A percentile compares a stretch with the other conserved stretches of the same genome.
These are phyloP conservation scores for Rhynchopsitta pachyrhyncha DNA, from an alignment of 2,113 vertebrate genomes.

Conservation along the genomic window DNA sequence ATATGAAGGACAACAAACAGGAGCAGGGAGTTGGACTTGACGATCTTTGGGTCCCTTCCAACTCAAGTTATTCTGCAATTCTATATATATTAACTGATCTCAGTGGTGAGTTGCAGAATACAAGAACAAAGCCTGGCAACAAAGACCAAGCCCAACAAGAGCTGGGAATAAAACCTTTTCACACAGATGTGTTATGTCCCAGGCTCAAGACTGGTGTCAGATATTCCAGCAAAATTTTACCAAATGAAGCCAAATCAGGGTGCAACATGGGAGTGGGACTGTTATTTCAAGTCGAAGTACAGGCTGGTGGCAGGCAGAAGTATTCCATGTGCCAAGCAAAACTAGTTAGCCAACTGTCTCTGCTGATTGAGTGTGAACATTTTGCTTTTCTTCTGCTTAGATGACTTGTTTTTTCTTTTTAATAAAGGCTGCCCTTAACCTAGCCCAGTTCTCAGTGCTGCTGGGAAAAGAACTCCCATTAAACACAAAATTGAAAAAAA, in stretches of 20 bases:
- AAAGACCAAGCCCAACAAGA: not conserved
- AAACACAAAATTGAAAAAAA: not conserved
- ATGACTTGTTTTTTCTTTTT: not conserved
- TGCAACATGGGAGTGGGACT: not conserved
- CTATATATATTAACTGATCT: not conserved
- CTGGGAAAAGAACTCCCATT: not conserved
- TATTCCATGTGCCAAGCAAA: conserved; percentile 8
- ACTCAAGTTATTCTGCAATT: not conserved
- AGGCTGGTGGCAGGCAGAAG: not conserved
- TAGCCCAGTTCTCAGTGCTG: not conserved
- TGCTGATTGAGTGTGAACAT: not conserved
- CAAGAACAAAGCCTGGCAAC: not conserved
- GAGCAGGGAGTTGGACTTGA: not conserved
- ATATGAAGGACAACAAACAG: not conserved
- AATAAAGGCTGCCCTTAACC: not conserved
- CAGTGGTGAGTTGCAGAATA: not conserved
- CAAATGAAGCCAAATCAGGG: not conserved
- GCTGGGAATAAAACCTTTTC: not conserved
- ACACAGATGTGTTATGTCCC: not conserved
- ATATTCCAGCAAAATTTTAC: not conserved
- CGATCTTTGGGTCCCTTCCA: not conserved
- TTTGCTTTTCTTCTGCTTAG: not conserved
- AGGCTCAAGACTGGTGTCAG: not conserved
- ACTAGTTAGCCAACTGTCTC: conserved; percentile 12
- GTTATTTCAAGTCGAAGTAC: conserved; percentile 30